phyloP scores from a whole-genome alignment of 2,797 vertebrate species.

The Philypnodon macrostomus region DNA sequence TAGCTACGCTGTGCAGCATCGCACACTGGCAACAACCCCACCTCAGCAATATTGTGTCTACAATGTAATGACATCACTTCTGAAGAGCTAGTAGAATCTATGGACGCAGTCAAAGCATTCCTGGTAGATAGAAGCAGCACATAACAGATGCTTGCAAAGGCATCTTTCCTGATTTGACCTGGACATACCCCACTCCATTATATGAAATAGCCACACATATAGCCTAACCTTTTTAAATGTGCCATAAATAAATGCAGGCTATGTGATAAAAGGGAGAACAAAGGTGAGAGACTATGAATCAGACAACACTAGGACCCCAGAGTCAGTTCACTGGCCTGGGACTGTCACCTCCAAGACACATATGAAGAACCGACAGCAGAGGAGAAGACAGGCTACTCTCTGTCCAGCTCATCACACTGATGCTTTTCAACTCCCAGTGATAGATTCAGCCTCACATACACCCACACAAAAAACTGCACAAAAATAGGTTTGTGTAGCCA shows the following conservation, averaged over 20 bases:
- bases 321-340: constrained; percentile 23
- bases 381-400: constrained; percentile 29
- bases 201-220: constrained; percentile 23
- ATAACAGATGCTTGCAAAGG: constrained; percentile 31
- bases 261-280: constrained; percentile 52
- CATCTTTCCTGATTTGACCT: constrained; percentile 47
- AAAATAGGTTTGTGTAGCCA: constrained; percentile 34
- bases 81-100: constrained; percentile 44
- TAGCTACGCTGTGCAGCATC: constrained; percentile 52
- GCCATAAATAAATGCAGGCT: constrained; percentile 49
- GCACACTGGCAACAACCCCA: constrained; percentile 65
- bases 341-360: constrained; percentile 50
- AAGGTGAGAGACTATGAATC: constrained; percentile 36
- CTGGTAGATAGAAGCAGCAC: constrained; percentile 35
- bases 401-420: constrained; percentile 51
- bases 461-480: constrained; percentile 41
- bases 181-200: constrained; percentile 19
- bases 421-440: constrained; percentile 52
- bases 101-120: constrained; percentile 20
- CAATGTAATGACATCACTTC: constrained; percentile 68
- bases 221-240: constrained; percentile 42
- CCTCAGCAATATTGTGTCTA: constrained; percentile 66
- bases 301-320: constrained; percentile 29
- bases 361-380: too few relatives aligned
- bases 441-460: constrained; percentile 45